Evolutionary conservation across 2,113 vertebrate species (phyloP).

Genomic region (Cettia cetti): DNA sequence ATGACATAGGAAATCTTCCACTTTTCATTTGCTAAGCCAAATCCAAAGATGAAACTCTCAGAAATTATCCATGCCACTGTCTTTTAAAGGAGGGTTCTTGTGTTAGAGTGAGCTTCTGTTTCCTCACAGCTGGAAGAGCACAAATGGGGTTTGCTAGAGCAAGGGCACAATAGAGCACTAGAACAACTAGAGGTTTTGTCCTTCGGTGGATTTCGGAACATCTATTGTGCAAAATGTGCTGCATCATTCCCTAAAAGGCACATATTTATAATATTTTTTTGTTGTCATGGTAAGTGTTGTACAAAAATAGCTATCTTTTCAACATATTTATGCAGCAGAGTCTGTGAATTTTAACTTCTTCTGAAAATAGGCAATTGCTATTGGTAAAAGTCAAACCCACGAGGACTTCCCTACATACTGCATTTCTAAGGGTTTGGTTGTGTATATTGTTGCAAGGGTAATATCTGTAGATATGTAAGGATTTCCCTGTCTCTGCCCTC

Average conservation of each 20-base stretch:
- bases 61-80: background rate
- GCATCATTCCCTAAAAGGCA: background rate
- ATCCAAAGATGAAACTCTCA: background rate
- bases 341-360: background rate
- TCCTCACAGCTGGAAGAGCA: background rate
- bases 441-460: background rate
- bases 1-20: background rate
- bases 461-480: background rate
- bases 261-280: background rate
- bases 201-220: background rate
- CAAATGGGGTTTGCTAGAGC: background rate
- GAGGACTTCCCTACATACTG: background rate
- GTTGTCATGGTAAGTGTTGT: background rate
- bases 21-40: background rate
- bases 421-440: background rate
- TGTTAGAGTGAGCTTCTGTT: background rate
- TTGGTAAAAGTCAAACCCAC: background rate
- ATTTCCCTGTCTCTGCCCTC: background rate
- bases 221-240: background rate
- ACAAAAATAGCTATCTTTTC: background rate
- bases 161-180: background rate
- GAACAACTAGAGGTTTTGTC: background rate
- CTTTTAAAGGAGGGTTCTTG: background rate
- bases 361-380: background rate
- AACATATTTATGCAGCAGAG: background rate